A percentile compares a stretch with the other conserved stretches of the same genome.
Conservation (phyloP, 2,797 vertebrate species). For the Lacerta agilis region DNA sequence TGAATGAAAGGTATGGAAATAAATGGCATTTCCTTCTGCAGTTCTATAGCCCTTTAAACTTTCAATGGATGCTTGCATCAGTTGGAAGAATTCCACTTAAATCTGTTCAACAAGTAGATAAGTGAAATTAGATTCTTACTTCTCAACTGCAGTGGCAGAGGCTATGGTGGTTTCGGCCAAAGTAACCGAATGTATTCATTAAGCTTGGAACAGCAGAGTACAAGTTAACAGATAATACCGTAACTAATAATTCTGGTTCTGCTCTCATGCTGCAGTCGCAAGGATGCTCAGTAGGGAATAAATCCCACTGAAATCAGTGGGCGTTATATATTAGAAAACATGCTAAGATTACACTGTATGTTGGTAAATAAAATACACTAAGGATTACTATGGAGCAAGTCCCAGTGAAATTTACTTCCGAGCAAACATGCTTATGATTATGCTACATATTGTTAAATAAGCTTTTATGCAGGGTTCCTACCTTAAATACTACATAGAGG, state of each 20-base stretch:
- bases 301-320: not conserved
- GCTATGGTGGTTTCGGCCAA: too few species aligned
- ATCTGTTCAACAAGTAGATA: conserved; percentile 7
- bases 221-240: too few species aligned
- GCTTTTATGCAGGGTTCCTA: conserved; percentile 66
- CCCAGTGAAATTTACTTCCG: too few species aligned
- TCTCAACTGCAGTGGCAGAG: too few species aligned
- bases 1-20: not conserved
- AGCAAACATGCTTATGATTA: not conserved
- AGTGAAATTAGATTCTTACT: not conserved
- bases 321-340: not conserved
- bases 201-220: too few species aligned
- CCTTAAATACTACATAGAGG: conserved; percentile 96
- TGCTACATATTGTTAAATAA: not conserved
- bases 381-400: too few species aligned
- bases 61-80: not conserved
- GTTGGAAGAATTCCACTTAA: not conserved
- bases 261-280: not conserved
- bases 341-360: too few species aligned
- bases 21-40: conserved; percentile 4
- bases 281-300: not conserved
- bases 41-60: not conserved
- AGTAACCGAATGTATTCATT: too few species aligned
- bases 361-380: not conserved
- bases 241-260: not conserved